phyloP scores from a whole-genome alignment of 2,888 invertebrate species.

The Drosophila macrospina region DNA sequence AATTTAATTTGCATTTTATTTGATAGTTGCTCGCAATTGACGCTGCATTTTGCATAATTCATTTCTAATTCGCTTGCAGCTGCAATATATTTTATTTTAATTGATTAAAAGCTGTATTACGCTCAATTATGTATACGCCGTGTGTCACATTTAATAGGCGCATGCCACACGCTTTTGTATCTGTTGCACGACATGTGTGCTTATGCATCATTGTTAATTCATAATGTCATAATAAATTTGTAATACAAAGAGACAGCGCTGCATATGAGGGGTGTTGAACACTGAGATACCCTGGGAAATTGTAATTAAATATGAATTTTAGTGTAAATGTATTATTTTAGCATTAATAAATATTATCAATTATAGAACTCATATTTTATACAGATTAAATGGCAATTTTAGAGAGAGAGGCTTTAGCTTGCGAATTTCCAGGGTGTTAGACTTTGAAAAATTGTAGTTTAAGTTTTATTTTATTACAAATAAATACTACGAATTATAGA shows the following conservation, averaged over 20 bases:
- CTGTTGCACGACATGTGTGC: background rate
- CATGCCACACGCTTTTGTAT: slow-evolving; percentile 13
- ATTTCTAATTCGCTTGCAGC: slow-evolving; percentile 44
- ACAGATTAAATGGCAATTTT: too few relatives aligned
- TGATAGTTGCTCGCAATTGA: slow-evolving; percentile 18
- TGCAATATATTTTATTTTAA: slow-evolving; percentile 33
- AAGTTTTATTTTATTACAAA: too few relatives aligned
- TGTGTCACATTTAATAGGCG: slow-evolving; percentile 42
- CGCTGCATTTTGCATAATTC: slow-evolving; percentile 33
- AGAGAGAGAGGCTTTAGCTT: too few relatives aligned
- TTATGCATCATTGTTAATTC: slow-evolving; percentile 29
- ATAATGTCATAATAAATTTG: slow-evolving; percentile 48
- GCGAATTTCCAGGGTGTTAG: too few relatives aligned
- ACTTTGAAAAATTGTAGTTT: too few relatives aligned
- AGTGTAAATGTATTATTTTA: too few relatives aligned
- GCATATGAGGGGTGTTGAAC: too few relatives aligned
- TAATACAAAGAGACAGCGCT: slow-evolving; percentile 6
- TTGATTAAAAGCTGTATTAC: slow-evolving; percentile 32
- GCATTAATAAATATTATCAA: too few relatives aligned
- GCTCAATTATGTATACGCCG: slow-evolving; percentile 66
- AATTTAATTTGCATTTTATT: slow-evolving; percentile 40
- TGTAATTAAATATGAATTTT: too few relatives aligned
- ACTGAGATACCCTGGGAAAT: background rate
- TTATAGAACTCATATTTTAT: too few relatives aligned
- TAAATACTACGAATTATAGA: too few relatives aligned